Base-by-base conservation (phyloP, 2,797 vertebrate genomes). In the Microctenopoma stevenorrisi region DNA sequence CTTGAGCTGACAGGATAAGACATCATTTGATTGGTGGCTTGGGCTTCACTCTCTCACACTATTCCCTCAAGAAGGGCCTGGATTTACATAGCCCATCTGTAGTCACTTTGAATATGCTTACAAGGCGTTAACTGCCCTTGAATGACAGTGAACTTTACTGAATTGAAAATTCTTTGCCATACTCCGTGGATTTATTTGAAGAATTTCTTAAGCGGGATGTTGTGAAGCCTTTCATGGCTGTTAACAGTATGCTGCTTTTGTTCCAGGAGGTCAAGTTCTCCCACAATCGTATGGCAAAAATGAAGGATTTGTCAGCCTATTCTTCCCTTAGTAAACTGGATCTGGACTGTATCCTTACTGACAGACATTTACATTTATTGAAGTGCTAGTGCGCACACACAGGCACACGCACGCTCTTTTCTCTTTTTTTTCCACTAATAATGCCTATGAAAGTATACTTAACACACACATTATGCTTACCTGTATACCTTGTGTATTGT, bases 261-360 rank as follows among this genome's bases (percentile, higher is more conserved):
- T 87, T 78, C 16, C 84, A 99, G 98, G 95, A 95, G 71, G 97
- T 93, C 4, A 94, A 98, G 91, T 95, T 98, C 75, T 98, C 97
- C 18, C 74, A 84, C 83, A 99, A 99, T 69, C 74, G 79, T 14
- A 95, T 99, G 79, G 74, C 90, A 18, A 81, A 88, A 78, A 98
- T 99, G 96, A 83, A 84, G 64, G 94, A 98, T 87, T 85, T 99
- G 74, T 95, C 94, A 0, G 91, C 86, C 0, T 96, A 94, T 79
- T 64, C 80, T 0, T 92, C 87, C 16, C 95, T 99, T 1, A 88
- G 77, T 25, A 94, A 92, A 56, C 93, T 99, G 33, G 87, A 94
- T 73, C 88, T 99, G 85, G 96, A 96, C 76, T 79, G 97, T 99
- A 99, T 99, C 97, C 96, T 94, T 86, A 6, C 40, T n/a, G 14